Conservation (phyloP, 2,113 vertebrate genomes). For the Turdus rufiventris region DNA sequence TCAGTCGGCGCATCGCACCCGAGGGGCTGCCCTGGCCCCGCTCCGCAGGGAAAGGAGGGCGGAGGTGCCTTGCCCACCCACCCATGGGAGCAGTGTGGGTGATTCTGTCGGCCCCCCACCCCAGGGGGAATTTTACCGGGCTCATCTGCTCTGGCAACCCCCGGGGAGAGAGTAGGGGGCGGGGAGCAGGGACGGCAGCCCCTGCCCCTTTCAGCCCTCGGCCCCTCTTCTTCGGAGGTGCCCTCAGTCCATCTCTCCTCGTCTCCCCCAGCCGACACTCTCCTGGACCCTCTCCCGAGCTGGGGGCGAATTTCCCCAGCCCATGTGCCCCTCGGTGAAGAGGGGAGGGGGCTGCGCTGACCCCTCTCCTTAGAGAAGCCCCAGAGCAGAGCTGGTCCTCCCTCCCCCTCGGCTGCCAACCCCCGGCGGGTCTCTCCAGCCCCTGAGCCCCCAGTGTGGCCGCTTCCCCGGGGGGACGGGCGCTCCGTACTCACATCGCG, state of each 20-base stretch:
- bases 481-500: conserved; percentile 21
- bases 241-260: neutral
- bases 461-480: neutral
- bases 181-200: neutral
- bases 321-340: neutral
- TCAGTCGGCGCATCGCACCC: neutral
- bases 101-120: neutral
- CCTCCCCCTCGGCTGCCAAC: fast-evolving
- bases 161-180: neutral
- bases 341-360: neutral
- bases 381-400: neutral
- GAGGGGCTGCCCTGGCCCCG: neutral
- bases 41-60: neutral
- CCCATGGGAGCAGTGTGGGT: neutral
- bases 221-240: too few species aligned
- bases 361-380: neutral
- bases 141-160: neutral
- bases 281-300: neutral
- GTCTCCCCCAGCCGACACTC: neutral
- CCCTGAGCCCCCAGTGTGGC: neutral
- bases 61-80: too few species aligned
- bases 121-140: neutral
- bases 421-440: neutral
- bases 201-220: neutral
- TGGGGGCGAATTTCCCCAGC: neutral